phyloP scores from a whole-genome alignment of 2,888 invertebrate species.

The Apotomis capreana region DNA sequence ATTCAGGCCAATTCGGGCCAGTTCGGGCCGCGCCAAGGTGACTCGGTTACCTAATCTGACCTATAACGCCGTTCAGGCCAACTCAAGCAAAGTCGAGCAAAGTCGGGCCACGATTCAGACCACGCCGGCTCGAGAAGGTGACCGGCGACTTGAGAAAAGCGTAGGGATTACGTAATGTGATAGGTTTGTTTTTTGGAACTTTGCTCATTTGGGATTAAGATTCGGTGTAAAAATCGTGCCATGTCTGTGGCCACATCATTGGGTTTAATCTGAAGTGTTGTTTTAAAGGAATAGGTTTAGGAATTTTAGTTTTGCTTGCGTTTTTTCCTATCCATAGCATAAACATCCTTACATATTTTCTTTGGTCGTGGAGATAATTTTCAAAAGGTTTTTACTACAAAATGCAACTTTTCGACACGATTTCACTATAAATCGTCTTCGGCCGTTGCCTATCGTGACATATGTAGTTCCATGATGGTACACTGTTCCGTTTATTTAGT shows the following conservation, averaged over 20 bases:
- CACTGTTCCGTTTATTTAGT: too few species aligned
- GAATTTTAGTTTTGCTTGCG: too few species aligned
- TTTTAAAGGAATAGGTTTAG: background rate
- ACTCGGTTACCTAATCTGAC: slow-evolving; percentile 1
- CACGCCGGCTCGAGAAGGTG: slow-evolving; percentile 9
- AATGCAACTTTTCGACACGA: too few species aligned
- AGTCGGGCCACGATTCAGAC: slow-evolving; percentile 6
- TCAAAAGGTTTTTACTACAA: too few species aligned
- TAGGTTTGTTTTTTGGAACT: slow-evolving; percentile 5
- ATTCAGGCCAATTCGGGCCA: slow-evolving; percentile 20
- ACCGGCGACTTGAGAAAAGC: slow-evolving; percentile 4
- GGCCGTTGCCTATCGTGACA: too few species aligned
- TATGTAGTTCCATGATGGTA: too few species aligned
- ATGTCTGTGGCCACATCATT: background rate
- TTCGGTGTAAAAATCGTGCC: background rate
- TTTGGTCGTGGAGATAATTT: too few species aligned
- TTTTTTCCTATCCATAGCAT: too few species aligned
- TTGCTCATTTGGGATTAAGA: slow-evolving; percentile 5
- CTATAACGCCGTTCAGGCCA: background rate
- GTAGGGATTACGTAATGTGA: slow-evolving; percentile 15
- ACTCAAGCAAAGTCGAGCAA: slow-evolving; percentile 1
- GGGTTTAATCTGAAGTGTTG: background rate
- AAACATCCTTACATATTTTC: too few species aligned
- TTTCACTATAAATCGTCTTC: too few species aligned
- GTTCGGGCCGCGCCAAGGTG: background rate